phyloP scores from a whole-genome alignment of 1,140 invertebrate species.

The Dendroctonus ponderosae region DNA sequence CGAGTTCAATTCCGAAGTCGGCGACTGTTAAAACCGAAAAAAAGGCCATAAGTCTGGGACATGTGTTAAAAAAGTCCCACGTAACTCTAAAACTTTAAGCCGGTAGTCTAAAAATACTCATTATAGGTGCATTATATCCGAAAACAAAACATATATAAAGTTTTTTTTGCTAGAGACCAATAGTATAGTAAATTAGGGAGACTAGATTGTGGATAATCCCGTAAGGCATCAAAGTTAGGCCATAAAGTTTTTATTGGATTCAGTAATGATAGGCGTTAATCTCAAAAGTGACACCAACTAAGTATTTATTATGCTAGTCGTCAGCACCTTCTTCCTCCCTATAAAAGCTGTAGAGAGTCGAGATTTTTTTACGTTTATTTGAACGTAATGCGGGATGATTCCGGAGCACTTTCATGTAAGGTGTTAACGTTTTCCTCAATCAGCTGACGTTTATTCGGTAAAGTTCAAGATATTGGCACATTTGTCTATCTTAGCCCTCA shows the following conservation, averaged over 20 bases:
- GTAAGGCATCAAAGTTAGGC: slow-evolving; percentile 12
- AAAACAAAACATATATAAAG: slow-evolving; percentile 30
- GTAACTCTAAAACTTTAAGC: slow-evolving; percentile 18
- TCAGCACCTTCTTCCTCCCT: neutral
- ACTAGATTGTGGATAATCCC: slow-evolving; percentile 14
- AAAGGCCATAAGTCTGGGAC: neutral
- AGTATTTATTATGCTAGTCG: neutral
- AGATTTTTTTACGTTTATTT: too few species aligned
- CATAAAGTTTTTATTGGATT: slow-evolving; percentile 14
- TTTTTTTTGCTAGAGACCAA: slow-evolving; percentile 21
- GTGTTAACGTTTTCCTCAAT: too few species aligned
- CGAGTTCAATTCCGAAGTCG: neutral
- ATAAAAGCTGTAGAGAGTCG: too few species aligned
- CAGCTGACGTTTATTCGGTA: too few species aligned
- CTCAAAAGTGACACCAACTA: slow-evolving; percentile 7
- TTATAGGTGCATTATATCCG: slow-evolving; percentile 26
- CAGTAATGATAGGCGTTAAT: slow-evolving; percentile 16
- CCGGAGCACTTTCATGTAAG: too few species aligned
- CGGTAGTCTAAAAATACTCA: slow-evolving; percentile 29
- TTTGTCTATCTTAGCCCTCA: too few species aligned
- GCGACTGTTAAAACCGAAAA: slow-evolving; percentile 13
- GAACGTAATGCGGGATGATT: too few species aligned
- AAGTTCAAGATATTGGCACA: too few species aligned
- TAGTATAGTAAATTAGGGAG: slow-evolving; percentile 20
- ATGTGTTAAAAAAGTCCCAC: slow-evolving; percentile 11